Conservation (phyloP, 2,113 vertebrate genomes). For the Perca schrenkii region DNA sequence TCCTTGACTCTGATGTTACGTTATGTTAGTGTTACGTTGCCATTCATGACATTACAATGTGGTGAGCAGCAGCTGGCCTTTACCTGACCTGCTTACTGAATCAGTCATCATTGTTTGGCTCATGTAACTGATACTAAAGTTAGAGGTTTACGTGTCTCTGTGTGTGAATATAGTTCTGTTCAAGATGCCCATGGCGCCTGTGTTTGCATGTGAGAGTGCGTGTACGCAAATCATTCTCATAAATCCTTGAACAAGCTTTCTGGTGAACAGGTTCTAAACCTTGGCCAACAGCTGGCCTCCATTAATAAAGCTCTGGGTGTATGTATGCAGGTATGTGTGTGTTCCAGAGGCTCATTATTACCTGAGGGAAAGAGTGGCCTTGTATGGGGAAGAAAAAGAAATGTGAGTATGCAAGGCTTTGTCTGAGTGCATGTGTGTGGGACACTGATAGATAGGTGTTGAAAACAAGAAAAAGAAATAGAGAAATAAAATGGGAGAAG, state of each 20-base stretch:
- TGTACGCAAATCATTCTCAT: background rate
- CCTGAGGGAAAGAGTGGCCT: constrained; percentile 40
- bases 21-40: background rate
- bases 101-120: constrained; percentile 15
- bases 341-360: constrained; percentile 38
- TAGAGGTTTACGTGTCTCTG: background rate
- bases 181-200: background rate
- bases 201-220: background rate
- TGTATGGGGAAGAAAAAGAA: constrained; percentile 67
- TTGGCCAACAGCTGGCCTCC: constrained; percentile 39
- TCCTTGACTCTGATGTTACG: too few relatives aligned
- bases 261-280: constrained; percentile 4
- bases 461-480: background rate
- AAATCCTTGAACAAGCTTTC: constrained; percentile 5
- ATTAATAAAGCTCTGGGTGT: constrained; percentile 33
- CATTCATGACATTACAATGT: background rate
- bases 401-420: background rate
- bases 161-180: background rate
- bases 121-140: constrained; percentile 4
- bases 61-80: constrained; percentile 5
- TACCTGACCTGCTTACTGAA: background rate
- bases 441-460: background rate
- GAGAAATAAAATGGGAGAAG: background rate
- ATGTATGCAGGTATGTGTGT: background rate
- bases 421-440: background rate